Evolutionary conservation across 1,140 invertebrate species (phyloP).

Genomic region (Mesaphorura yosii): DNA sequence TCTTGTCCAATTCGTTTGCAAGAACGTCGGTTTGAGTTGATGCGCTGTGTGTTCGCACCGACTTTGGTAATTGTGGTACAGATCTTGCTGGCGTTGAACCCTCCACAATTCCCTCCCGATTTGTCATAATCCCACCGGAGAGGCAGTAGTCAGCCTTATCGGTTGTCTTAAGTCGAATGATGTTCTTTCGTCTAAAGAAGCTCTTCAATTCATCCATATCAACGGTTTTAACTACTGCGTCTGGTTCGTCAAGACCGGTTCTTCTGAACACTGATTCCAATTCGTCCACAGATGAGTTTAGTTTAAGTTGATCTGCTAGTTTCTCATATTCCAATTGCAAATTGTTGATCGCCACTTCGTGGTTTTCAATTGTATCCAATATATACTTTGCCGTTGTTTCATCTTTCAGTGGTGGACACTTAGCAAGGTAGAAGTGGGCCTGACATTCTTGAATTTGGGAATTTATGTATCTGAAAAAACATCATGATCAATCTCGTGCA

Average conservation of each 20-base stretch:
- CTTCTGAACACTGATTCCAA: not conserved
- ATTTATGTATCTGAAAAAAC: not conserved
- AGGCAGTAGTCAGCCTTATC: not conserved
- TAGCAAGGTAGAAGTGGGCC: not conserved
- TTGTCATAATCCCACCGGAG: too few species aligned
- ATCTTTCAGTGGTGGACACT: not conserved
- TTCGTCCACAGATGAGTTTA: not conserved
- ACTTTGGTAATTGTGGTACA: too few species aligned
- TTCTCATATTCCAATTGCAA: not conserved
- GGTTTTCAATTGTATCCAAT: not conserved
- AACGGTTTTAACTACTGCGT: too few species aligned
- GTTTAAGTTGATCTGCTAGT: not conserved
- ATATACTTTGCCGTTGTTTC: not conserved
- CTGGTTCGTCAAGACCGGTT: not conserved
- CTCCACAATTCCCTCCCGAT: too few species aligned
- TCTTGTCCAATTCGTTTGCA: too few species aligned
- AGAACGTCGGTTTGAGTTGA: too few species aligned
- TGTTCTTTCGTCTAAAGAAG: not conserved
- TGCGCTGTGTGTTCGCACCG: too few species aligned
- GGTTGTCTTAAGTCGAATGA: not conserved
- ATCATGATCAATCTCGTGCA: too few species aligned
- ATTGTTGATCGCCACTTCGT: not conserved
- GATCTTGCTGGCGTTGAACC: too few species aligned
- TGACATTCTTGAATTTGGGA: conserved; percentile 4
- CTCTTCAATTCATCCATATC: not conserved